A percentile compares a stretch with the other conserved stretches of the same genome.
phyloP scores from a whole-genome alignment of 2,113 vertebrate species.

The Steatornis caripensis region DNA sequence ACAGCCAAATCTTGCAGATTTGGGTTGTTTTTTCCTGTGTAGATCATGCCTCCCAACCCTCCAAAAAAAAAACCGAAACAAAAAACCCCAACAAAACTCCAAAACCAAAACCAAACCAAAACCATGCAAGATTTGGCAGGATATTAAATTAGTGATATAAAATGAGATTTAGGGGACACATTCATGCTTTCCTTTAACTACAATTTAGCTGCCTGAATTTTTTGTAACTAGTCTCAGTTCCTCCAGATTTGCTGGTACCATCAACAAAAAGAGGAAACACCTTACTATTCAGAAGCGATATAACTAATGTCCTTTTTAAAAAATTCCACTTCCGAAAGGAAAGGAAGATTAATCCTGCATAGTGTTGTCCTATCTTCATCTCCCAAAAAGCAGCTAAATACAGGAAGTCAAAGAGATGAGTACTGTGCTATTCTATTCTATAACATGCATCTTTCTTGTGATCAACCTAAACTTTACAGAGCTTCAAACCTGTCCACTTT shows the following conservation, averaged over 20 bases:
- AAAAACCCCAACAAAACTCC: too few species aligned
- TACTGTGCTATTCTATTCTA: background rate
- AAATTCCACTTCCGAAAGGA: background rate
- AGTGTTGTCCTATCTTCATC: background rate
- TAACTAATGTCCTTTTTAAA: background rate
- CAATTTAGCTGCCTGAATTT: background rate
- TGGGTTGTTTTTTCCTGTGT: background rate
- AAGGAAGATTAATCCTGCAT: background rate
- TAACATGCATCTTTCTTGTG: background rate
- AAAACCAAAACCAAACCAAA: too few species aligned
- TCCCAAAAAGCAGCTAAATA: background rate
- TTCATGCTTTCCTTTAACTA: background rate
- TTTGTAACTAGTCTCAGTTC: background rate
- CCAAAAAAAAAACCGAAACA: too few species aligned
- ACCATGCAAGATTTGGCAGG: rapidly evolving
- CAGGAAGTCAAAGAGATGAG: background rate
- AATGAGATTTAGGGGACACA: background rate
- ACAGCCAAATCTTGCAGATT: background rate
- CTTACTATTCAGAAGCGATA: background rate
- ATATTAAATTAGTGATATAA: background rate
- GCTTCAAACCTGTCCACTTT: background rate
- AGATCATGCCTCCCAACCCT: rapidly evolving
- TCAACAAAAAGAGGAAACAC: background rate
- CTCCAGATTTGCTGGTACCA: background rate
- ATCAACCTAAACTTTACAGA: background rate